Base-by-base conservation (phyloP, 2,797 vertebrate species). In the Characodon lateralis region DNA sequence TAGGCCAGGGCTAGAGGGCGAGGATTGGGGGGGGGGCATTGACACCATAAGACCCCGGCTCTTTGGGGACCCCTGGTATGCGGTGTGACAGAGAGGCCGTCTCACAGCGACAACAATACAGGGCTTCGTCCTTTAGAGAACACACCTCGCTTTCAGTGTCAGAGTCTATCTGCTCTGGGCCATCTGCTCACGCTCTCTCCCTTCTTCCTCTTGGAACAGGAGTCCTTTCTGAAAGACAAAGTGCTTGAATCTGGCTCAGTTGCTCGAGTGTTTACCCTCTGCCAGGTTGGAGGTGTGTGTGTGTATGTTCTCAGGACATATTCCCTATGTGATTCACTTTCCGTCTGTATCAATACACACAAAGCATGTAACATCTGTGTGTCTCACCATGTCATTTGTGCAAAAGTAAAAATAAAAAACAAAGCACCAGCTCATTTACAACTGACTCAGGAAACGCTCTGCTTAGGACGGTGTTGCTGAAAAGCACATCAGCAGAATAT, bases 91-190 rank as follows among this genome's bases (percentile, higher is more conserved):
- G 95, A 96, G 95, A 96, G 94, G 96, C 96, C 96, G 95, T 97
- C 2, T 35, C 93, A 94, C 95, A 90, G 83, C 93, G 95, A 95
- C 94, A 96, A 97, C 96, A 97, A 98, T 97, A 93, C 95, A 95
- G 95, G 96, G 94, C 93, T 94, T 95, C 81, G 90, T 93, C 91
- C 93, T 95, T 92, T 91, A 92, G 93, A 92, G 92, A 93, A 89
- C 85, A 87, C 90, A 92, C 88, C 89, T 86, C 69, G 83, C 83
- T 92, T 89, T 78, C 85, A 72, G 89, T 84, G 87, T 96, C 94
- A 91, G 95, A 95, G 96, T 96, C 96, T 98, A 98, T 98, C 97
- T 97, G 96, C 96, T 94, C 96, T 94, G 96, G 95, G 97, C 97
- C 98, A 99, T 98, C 97, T 99, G 98, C 88, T 92, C 91, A 78